These are phyloP conservation scores for Cetonia aurata DNA, from an alignment of 2,888 invertebrate species.

Conservation along the genomic window DNA sequence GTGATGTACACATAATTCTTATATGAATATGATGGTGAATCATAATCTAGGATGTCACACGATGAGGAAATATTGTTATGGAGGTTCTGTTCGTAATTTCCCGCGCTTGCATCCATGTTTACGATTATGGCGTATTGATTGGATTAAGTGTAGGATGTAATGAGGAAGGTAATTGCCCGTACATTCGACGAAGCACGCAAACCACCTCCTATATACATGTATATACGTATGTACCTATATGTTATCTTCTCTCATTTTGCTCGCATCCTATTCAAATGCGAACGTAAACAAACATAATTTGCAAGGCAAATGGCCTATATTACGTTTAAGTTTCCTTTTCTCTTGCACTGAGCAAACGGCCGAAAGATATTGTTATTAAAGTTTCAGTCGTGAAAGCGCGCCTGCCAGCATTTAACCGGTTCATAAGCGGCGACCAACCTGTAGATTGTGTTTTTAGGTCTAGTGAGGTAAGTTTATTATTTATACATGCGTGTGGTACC, in stretches of 20 bases:
- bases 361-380: conserved; percentile 41
- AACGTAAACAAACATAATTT: conserved; percentile 38
- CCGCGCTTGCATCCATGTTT: conserved; percentile 29
- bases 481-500: conserved; percentile 15
- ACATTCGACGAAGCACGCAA: conserved; percentile 17
- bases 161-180: conserved; percentile 25
- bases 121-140: conserved; percentile 44
- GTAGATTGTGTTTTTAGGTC: conserved; percentile 35
- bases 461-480: conserved; percentile 5
- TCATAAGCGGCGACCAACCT: conserved; percentile 36
- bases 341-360: conserved; percentile 16
- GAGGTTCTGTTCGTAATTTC: conserved; percentile 35
- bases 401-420: conserved; percentile 28
- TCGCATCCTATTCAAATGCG: conserved; percentile 24
- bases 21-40: conserved; percentile 62
- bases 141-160: conserved; percentile 38
- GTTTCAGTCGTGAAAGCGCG: conserved; percentile 16
- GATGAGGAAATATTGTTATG: conserved; percentile 61
- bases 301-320: conserved; percentile 34
- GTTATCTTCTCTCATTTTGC: conserved; percentile 4
- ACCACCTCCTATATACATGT: neutral
- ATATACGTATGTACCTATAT: neutral
- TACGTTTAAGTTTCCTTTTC: conserved; percentile 34
- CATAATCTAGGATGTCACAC: conserved; percentile 61
- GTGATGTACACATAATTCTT: conserved; percentile 54